Evolutionary conservation across 2,113 vertebrate genomes (phyloP).

Genomic region (Odontophorus gujanensis): DNA sequence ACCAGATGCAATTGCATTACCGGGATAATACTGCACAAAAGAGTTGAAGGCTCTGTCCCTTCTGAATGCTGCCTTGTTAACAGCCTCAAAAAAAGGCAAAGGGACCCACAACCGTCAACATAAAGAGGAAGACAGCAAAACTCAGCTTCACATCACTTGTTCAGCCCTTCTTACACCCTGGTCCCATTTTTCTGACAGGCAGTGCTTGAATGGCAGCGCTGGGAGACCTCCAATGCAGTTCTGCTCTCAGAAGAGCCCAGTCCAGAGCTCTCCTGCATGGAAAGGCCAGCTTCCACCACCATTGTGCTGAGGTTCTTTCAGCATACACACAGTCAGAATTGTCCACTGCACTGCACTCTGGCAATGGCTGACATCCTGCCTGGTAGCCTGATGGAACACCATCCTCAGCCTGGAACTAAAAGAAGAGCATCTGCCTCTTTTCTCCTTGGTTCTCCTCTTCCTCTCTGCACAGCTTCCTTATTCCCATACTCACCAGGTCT

Average conservation of each 20-base stretch:
- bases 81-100: neutral
- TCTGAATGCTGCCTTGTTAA: neutral
- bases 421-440: neutral
- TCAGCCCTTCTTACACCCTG: neutral
- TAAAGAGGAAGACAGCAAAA: neutral
- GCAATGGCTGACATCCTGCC: neutral
- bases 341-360: accelerated
- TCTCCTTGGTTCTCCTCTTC: neutral
- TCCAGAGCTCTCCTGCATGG: neutral
- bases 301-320: neutral
- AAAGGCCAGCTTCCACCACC: neutral
- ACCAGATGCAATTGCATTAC: neutral
- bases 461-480: neutral
- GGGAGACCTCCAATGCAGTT: neutral
- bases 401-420: neutral
- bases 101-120: neutral
- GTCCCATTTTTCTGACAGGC: neutral
- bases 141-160: accelerated
- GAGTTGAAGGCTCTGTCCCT: neutral
- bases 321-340: neutral
- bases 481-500: neutral
- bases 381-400: accelerated
- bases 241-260: neutral
- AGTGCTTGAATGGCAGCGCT: neutral
- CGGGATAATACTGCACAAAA: neutral